These are phyloP conservation scores for Aix galericulata DNA, from an alignment of 2,113 vertebrate species.

Conservation along the genomic window DNA sequence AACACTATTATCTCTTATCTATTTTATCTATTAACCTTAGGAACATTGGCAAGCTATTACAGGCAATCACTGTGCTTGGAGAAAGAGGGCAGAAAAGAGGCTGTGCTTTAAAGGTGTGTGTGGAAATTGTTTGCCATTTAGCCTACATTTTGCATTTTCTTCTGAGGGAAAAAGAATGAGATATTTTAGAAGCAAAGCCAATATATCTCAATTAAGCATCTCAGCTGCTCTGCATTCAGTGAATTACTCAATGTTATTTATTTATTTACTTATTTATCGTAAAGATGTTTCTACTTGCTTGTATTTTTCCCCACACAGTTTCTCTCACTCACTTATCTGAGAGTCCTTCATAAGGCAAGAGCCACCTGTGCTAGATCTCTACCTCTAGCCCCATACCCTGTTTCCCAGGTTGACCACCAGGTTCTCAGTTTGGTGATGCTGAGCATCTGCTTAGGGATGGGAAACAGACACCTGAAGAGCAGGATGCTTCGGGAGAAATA, in stretches of 20 bases:
- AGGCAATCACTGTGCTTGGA: not conserved
- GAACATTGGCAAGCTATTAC: not conserved
- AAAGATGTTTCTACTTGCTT: not conserved
- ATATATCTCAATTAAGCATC: not conserved
- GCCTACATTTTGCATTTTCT: not conserved
- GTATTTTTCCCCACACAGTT: not conserved
- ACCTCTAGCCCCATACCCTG: not conserved
- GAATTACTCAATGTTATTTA: not conserved
- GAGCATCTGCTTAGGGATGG: not conserved
- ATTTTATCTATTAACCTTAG: constrained; percentile 51
- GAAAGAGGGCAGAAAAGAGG: not conserved
- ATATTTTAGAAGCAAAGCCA: not conserved
- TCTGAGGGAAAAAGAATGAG: not conserved
- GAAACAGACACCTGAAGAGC: not conserved
- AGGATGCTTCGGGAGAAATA: not conserved
- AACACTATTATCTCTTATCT: constrained; percentile 27
- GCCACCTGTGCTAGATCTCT: not conserved
- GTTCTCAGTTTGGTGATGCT: not conserved
- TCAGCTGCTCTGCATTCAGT: not conserved
- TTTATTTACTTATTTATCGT: too few relatives aligned
- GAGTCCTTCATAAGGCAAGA: not conserved
- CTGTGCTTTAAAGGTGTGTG: not conserved
- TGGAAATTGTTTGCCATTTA: constrained; percentile 8
- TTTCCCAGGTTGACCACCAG: not conserved
- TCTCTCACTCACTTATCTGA: not conserved